phyloP scores from a whole-genome alignment of 2,888 invertebrate species.

The Diarsia rubi region DNA sequence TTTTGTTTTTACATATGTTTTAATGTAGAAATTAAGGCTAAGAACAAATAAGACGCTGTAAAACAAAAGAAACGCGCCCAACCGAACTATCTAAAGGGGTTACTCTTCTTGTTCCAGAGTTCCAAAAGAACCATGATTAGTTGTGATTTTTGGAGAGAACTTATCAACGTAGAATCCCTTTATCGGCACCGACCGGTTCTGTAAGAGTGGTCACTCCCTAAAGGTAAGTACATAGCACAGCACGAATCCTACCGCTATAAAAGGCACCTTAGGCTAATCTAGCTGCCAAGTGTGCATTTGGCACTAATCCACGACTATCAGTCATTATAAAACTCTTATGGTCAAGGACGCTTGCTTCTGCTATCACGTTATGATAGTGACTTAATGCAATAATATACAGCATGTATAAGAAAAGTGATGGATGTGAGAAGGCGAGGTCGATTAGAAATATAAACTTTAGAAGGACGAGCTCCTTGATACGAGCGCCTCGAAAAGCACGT shows the following conservation, averaged over 20 bases:
- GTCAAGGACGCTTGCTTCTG: slow-evolving; percentile 24
- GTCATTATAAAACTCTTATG: slow-evolving; percentile 25
- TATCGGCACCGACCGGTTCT: neutral
- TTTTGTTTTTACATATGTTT: neutral
- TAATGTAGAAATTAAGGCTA: too few relatives aligned
- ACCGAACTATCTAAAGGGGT: neutral
- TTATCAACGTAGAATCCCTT: neutral
- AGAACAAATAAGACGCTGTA: neutral
- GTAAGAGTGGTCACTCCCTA: neutral
- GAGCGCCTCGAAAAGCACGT: too few relatives aligned
- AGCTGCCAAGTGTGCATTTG: slow-evolving; percentile 40
- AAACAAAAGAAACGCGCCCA: neutral
- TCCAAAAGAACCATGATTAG: neutral
- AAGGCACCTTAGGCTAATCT: slow-evolving; percentile 2
- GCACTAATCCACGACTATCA: slow-evolving; percentile 41
- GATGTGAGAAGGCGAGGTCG: neutral
- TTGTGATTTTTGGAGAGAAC: neutral
- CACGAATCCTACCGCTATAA: neutral
- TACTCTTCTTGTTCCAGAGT: neutral
- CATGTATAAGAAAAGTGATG: neutral
- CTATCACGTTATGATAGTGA: slow-evolving; percentile 13
- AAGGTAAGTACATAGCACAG: neutral
- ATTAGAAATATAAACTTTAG: neutral
- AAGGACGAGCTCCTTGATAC: too few relatives aligned
- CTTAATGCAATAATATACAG: slow-evolving; percentile 20